phyloP scores from a whole-genome alignment of 2,113 vertebrate genomes.

The Chlorocebus sabaeus region DNA sequence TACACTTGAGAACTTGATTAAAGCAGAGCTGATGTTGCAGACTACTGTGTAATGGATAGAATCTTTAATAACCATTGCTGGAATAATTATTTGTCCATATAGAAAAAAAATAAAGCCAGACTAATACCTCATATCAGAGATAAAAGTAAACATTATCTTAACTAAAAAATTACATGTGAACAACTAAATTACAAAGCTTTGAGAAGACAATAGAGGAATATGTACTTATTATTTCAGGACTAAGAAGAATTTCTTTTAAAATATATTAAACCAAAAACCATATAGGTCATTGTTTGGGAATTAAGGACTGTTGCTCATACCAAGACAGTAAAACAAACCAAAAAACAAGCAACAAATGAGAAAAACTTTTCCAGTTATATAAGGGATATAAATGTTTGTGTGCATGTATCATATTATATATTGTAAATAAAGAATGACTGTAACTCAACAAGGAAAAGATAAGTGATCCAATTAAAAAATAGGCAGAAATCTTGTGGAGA shows the following conservation, averaged over 20 bases:
- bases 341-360: neutral
- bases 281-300: neutral
- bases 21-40: neutral
- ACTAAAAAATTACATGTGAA: neutral
- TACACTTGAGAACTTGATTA: neutral
- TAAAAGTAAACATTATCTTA: neutral
- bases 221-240: neutral
- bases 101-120: neutral
- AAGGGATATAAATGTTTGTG: neutral
- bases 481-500: neutral
- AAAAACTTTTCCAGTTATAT: neutral
- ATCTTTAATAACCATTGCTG: neutral
- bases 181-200: neutral
- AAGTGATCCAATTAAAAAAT: neutral
- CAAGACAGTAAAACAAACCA: neutral
- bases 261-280: neutral
- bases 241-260: neutral
- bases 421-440: neutral
- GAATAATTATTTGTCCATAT: neutral
- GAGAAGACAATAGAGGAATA: neutral
- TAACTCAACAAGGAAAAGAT: neutral
- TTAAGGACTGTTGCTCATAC: neutral
- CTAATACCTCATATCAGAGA: neutral
- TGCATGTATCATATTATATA: neutral
- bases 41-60: neutral